Percentiles rank a stretch among this genome's conserved stretches.
phyloP scores from a whole-genome alignment of 2,888 invertebrate genomes.

The Eilema griseolum region DNA sequence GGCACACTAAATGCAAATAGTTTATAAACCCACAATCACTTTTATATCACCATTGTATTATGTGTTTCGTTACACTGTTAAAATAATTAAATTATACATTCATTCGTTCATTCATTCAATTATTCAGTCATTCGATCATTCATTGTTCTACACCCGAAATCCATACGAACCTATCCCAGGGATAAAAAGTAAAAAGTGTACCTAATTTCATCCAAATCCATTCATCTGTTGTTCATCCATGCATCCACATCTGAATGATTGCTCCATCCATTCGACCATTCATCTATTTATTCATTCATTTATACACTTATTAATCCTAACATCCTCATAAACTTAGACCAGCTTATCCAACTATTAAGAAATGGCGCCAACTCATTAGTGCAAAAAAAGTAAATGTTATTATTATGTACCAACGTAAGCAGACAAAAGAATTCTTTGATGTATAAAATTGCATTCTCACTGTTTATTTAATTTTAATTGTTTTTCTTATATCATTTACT shows the following conservation, averaged over 20 bases:
- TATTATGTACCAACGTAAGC: background rate
- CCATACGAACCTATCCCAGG: too few relatives aligned
- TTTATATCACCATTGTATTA: too few relatives aligned
- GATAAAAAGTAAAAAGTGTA: background rate
- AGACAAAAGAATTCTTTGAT: background rate
- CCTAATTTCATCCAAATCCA: background rate
- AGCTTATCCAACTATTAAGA: background rate
- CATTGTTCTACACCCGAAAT: background rate
- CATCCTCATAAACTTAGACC: background rate
- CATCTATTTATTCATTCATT: too few relatives aligned
- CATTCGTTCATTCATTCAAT: too few relatives aligned
- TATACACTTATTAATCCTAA: background rate
- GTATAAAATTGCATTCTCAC: background rate
- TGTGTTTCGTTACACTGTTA: too few relatives aligned
- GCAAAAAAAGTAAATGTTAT: background rate
- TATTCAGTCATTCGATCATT: too few relatives aligned
- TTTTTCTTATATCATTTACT: background rate
- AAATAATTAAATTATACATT: too few relatives aligned
- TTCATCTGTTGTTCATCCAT: background rate
- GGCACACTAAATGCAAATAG: too few relatives aligned
- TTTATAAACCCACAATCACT: too few relatives aligned
- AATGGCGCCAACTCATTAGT: background rate
- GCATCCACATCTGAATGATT: too few relatives aligned
- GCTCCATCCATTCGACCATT: too few relatives aligned
- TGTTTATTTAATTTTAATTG: background rate